phyloP scores from a whole-genome alignment of 1,140 invertebrate genomes.

The Bombyx mori region ASM3026992v2 NC_085121.1:2280501-2281000 shows the following conservation, averaged over 20 bases:
- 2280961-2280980: background rate
- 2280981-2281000: too few species aligned
- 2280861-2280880: too few species aligned
- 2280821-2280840: too few species aligned
- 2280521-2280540: background rate
- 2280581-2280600: slow-evolving; percentile 8
- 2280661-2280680: slow-evolving; percentile 59
- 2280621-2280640: slow-evolving; percentile 27
- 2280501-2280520: slow-evolving; percentile 1
- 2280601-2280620: slow-evolving; percentile 34
- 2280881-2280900: too few species aligned
- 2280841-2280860: too few species aligned
- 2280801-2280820: too few species aligned
- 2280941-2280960: background rate
- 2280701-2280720: background rate
- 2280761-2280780: too few species aligned
- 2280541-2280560: background rate
- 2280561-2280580: background rate
- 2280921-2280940: too few species aligned
- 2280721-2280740: too few species aligned
- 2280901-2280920: too few species aligned
- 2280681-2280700: slow-evolving; percentile 9
- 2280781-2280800: too few species aligned
- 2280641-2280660: slow-evolving; percentile 28
- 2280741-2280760: too few species aligned